These are phyloP conservation scores for Heliconius sara DNA, from an alignment of 2,888 invertebrate genomes.

Conservation along the genomic window DNA sequence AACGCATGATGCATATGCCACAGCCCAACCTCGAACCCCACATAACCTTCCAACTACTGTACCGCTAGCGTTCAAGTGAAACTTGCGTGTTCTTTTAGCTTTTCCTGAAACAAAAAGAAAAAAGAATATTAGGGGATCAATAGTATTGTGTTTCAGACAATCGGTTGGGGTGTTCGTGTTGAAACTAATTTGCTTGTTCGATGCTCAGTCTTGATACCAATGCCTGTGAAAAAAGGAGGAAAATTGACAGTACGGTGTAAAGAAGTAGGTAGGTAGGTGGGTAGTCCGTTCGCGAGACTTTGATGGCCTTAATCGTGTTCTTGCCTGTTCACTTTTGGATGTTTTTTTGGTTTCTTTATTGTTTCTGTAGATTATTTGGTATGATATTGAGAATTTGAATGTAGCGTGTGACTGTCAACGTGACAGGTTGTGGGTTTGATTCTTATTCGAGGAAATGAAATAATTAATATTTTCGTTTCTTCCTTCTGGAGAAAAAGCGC, in stretches of 20 bases:
- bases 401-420: too few relatives aligned
- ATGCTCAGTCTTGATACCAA: constrained; percentile 71
- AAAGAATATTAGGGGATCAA: constrained; percentile 75
- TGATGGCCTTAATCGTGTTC: constrained; percentile 56
- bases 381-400: too few relatives aligned
- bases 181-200: constrained; percentile 81
- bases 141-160: constrained; percentile 81
- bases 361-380: neutral
- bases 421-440: too few relatives aligned
- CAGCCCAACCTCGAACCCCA: constrained; percentile 57
- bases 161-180: constrained; percentile 78
- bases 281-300: constrained; percentile 52
- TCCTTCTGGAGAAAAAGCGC: too few relatives aligned
- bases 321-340: constrained; percentile 43
- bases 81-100: constrained; percentile 57
- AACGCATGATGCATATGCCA: constrained; percentile 64
- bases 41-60: constrained; percentile 51
- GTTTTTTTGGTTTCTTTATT: constrained; percentile 1
- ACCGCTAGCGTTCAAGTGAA: neutral
- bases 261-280: constrained; percentile 43
- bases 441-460: too few relatives aligned
- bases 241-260: constrained; percentile 70
- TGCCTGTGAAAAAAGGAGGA: constrained; percentile 62
- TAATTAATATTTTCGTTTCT: too few relatives aligned
- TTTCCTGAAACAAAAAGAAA: constrained; percentile 41